Evolutionary conservation across 2,797 vertebrate genomes (phyloP).

Genomic region (Valencia hispanica): DNA sequence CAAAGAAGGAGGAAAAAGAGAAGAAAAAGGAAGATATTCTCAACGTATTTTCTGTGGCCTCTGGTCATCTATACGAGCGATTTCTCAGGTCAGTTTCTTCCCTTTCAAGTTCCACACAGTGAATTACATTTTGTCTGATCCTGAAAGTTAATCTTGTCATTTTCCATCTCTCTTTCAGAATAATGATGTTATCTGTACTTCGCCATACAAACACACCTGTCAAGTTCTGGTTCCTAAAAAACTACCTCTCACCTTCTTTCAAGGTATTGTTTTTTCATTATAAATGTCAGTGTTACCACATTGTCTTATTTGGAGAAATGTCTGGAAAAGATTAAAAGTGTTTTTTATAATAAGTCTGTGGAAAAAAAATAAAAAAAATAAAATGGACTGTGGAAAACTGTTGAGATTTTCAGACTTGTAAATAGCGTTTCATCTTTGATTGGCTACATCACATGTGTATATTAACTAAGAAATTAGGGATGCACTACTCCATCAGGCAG

Average conservation of each 20-base stretch:
- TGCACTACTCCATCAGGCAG: background rate
- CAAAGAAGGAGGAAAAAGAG: conserved; percentile 73
- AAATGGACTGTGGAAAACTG: background rate
- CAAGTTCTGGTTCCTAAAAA: conserved; percentile 99
- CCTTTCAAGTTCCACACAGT: background rate
- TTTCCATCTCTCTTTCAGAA: conserved; percentile 80
- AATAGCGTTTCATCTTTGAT: background rate
- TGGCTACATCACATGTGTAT: background rate
- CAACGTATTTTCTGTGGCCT: conserved; percentile 97
- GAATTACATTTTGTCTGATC: conserved; percentile 20
- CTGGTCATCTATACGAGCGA: conserved; percentile 96
- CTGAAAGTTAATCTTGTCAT: conserved; percentile 11
- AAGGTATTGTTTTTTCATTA: conserved; percentile 81
- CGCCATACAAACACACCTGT: conserved; percentile 91
- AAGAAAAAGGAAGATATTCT: conserved; percentile 85
- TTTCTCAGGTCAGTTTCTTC: conserved; percentile 88
- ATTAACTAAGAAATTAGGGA: background rate
- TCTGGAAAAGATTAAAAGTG: background rate
- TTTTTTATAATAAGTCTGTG: background rate
- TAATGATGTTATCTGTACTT: conserved; percentile 98
- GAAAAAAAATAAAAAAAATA: background rate
- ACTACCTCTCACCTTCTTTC: conserved; percentile 96
- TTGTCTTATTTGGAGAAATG: background rate
- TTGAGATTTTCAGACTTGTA: background rate
- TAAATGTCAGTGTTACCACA: background rate